Evolutionary conservation across 2,888 invertebrate genomes (phyloP).

Genomic region (Hipparchia sbordonii): DNA sequence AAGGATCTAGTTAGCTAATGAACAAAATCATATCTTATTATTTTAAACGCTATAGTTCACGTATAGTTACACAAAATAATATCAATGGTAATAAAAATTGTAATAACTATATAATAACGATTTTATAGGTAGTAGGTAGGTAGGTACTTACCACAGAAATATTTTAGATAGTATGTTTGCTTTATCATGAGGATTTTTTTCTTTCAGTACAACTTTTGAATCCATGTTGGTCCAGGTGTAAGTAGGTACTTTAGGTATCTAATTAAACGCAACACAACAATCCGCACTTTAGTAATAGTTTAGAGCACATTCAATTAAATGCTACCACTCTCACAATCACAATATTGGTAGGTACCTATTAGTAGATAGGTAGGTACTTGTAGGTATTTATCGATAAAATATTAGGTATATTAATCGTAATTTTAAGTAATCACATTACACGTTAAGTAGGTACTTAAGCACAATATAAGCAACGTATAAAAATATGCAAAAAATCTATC

Average conservation of each 20-base stretch:
- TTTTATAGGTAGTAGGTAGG: no score
- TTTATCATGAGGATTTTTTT: slow-evolving; percentile 83
- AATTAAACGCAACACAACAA: neutral
- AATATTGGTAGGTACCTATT: no score
- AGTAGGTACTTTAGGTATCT: neutral
- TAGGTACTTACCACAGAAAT: slow-evolving; percentile 84
- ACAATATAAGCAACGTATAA: neutral
- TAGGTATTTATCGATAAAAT: no score
- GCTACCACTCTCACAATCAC: neutral
- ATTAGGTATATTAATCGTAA: no score
- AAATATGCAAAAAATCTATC: slow-evolving; percentile 2
- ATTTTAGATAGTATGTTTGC: slow-evolving; percentile 84
- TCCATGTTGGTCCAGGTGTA: slow-evolving; percentile 73
- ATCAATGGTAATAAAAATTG: no score
- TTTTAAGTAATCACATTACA: neutral
- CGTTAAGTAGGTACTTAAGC: neutral
- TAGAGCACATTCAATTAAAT: neutral
- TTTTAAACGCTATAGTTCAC: no score
- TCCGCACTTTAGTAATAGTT: neutral
- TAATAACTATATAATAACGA: no score
- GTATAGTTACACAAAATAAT: no score
- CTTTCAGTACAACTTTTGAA: slow-evolving; percentile 82
- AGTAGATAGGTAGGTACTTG: no score
- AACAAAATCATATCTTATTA: no score
- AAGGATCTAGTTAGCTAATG: no score